A percentile compares a stretch with the other conserved stretches of the same genome.
Conservation (phyloP, 2,797 vertebrate genomes). For the Moxostoma hubbsi region DNA sequence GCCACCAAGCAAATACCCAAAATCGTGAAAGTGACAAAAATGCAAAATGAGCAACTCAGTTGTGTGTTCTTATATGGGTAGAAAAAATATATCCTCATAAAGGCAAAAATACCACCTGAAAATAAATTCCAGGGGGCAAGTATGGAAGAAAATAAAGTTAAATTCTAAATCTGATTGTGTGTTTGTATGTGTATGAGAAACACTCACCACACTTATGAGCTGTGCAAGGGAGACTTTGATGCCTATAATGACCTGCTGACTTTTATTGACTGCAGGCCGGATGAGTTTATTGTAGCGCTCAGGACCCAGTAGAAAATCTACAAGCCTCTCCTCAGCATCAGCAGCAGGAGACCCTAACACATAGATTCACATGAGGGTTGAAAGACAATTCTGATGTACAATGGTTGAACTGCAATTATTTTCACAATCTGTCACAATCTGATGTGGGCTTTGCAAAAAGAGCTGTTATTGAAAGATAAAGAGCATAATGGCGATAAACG, state of each 20-base stretch:
- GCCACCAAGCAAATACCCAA: no score
- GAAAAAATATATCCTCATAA: no score
- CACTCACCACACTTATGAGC: constrained; percentile 82
- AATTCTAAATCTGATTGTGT: background rate
- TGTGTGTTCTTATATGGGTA: no score
- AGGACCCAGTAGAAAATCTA: constrained; percentile 77
- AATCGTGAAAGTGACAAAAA: no score
- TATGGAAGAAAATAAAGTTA: no score
- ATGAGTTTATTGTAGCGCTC: constrained; percentile 84
- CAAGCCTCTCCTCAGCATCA: constrained; percentile 80
- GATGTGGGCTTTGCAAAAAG: no score
- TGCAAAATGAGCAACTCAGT: no score
- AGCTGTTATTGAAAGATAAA: no score
- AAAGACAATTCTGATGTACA: background rate
- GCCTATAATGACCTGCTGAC: constrained; percentile 82
- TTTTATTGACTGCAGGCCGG: constrained; percentile 81
- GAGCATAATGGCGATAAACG: no score
- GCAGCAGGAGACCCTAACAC: constrained; percentile 71
- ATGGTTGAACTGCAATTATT: background rate
- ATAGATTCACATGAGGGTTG: background rate
- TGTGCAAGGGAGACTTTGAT: constrained; percentile 83
- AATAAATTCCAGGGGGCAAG: no score
- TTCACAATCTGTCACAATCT: no score
- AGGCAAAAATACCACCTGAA: no score
- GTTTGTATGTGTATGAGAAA: constrained; percentile 12